Conservation (phyloP, 2,113 vertebrate genomes). For the Nyctibius bracteatus region DNA sequence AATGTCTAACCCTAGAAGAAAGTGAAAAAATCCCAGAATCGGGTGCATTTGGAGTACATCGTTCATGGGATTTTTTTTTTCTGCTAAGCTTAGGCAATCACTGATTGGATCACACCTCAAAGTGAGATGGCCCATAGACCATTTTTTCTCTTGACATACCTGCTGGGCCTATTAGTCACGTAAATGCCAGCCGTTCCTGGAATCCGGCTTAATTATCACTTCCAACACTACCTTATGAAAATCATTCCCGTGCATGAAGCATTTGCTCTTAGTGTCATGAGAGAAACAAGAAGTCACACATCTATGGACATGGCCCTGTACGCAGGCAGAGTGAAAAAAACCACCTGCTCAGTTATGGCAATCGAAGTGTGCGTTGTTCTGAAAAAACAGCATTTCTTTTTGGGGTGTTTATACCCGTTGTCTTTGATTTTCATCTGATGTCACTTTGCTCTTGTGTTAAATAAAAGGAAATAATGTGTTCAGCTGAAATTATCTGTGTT, state of each 20-base stretch:
- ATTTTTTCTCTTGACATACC: not conserved
- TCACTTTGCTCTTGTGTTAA: not conserved
- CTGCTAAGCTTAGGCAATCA: not conserved
- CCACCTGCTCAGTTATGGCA: not conserved
- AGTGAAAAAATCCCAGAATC: not conserved
- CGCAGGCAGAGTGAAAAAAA: not conserved
- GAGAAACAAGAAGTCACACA: not conserved
- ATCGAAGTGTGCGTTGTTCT: accelerated
- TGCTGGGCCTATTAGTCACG: not conserved
- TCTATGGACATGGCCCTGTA: not conserved
- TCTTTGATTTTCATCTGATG: not conserved
- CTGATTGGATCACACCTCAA: not conserved
- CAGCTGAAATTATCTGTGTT: not conserved
- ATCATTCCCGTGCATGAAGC: not conserved
- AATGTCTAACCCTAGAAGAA: not conserved
- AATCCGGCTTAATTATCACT: not conserved
- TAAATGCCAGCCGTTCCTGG: not conserved
- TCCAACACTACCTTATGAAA: not conserved
- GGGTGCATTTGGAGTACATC: not conserved
- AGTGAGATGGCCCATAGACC: not conserved
- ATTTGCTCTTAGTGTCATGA: not conserved
- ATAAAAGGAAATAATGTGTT: not conserved
- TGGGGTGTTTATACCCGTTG: not conserved
- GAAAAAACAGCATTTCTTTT: not conserved
- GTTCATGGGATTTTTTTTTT: not conserved